Evolutionary conservation across 2,888 invertebrate species (phyloP).

Genomic region (Agelastica alni): DNA sequence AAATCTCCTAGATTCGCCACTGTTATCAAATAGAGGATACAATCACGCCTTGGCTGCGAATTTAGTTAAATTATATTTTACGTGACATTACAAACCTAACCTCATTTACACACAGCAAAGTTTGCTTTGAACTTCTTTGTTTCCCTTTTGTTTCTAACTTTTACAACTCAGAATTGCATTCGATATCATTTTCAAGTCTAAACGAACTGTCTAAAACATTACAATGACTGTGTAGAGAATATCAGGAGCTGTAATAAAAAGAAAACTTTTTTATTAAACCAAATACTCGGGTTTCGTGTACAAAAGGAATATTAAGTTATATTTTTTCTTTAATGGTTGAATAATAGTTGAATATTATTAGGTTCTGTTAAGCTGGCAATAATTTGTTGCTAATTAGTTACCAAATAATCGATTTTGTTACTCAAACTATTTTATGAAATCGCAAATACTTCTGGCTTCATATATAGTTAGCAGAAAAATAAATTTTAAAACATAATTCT

Average conservation of each 20-base stretch:
- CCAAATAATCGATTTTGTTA: no score
- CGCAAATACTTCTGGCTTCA: no score
- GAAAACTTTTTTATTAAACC: no score
- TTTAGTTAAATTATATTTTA: conserved; percentile 37
- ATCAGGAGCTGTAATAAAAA: not conserved
- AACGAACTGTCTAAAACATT: not conserved
- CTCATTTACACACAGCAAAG: conserved; percentile 28
- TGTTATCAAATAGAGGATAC: conserved; percentile 15
- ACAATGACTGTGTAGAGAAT: not conserved
- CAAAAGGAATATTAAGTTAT: no score
- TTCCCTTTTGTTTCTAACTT: conserved; percentile 5
- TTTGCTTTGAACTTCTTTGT: conserved; percentile 26
- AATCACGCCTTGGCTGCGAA: conserved; percentile 34
- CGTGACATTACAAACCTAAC: conserved; percentile 36
- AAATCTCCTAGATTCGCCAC: not conserved
- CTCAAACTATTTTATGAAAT: no score
- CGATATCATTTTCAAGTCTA: conserved; percentile 6
- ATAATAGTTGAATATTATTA: no score
- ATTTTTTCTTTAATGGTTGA: no score
- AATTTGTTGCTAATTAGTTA: no score
- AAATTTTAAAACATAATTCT: no score
- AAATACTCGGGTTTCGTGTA: no score
- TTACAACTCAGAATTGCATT: not conserved
- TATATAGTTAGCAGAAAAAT: no score
- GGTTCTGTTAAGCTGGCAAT: no score